These are phyloP conservation scores for Psittacula echo DNA, from an alignment of 2,797 vertebrate species.

Conservation along the genomic window DNA sequence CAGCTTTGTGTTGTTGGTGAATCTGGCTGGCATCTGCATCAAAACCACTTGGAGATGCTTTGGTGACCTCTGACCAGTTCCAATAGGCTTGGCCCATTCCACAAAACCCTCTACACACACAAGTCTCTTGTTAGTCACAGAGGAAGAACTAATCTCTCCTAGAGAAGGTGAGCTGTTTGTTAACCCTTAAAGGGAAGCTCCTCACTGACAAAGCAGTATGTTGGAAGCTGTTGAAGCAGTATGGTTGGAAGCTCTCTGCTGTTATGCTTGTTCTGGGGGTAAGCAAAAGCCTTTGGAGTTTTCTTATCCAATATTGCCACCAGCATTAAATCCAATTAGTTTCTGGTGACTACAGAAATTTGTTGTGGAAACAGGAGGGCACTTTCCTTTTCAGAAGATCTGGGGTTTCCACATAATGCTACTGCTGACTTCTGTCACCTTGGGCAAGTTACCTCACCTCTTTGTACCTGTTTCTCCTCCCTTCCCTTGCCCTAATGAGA, in stretches of 20 bases:
- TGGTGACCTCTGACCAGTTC: neutral
- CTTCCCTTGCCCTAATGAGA: constrained; percentile 41
- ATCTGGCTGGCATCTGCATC: neutral
- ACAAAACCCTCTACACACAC: neutral
- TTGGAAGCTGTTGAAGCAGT: neutral
- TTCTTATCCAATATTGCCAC: neutral
- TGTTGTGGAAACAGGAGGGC: neutral
- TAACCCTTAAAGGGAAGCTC: neutral
- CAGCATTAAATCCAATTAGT: neutral
- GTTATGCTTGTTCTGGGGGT: neutral
- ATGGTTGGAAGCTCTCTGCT: neutral
- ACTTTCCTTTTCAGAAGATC: neutral
- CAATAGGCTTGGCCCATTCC: neutral
- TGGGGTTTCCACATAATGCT: neutral
- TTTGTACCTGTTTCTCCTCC: constrained; percentile 57
- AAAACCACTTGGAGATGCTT: neutral
- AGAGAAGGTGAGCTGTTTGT: neutral
- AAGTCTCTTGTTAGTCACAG: neutral
- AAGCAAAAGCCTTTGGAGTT: neutral
- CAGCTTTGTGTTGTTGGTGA: neutral
- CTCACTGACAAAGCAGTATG: neutral
- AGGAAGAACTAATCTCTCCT: neutral
- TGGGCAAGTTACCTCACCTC: constrained; percentile 69
- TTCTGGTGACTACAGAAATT: neutral
- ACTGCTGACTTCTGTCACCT: constrained; percentile 47